Evolutionary conservation across 2,113 vertebrate genomes (phyloP), one percentile per base, ranked within the genome.

Genomic region (Martes martes): DNA sequence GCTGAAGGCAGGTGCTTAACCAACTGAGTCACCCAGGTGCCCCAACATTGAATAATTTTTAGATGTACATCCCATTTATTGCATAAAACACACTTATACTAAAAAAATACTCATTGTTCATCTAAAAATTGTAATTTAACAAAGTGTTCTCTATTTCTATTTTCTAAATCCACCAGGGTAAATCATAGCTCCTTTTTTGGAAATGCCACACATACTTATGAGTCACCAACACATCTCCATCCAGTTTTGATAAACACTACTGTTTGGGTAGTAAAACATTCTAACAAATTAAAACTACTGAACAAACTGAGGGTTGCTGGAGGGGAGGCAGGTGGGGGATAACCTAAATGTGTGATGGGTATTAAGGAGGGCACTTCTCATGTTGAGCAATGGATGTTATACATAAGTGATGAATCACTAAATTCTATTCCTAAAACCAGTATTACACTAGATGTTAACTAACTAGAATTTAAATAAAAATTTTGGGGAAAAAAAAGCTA

Each of bases 81-180:
- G 14, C 26, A 80, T 45, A 47, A 31, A 9, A 90, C 26, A 88
- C 6, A 90, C 2, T 52, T 74, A 67, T 0, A 82, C 10, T 79
- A 55, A 96, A 67, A 84, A 84, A 61, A n/a, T 86, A 96, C 67
- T 95, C 52, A 28, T 39, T 88, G 1, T 82, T 95, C 42, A 84
- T 69, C 3, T 86, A 31, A 45, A 97, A 96, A 79, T 24, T 79
- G 10, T 50, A 89, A 76, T 45, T 91, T 80, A 93, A 42, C 21
- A 79, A 33, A 39, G 9, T 47, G 7, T 73, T 2, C 42, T 89
- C 5, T 79, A 71, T 78, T 95, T 87, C 94, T 90, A 67, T 63
- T 89, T 92, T 91, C 71, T 78, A 93, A 95, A 91, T 89, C n/a
- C 81, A 19, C 39, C 2, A 91, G 19, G 93, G 21, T 57, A 93